A percentile compares a stretch with the other conserved stretches of the same genome.
These are phyloP conservation scores for Ips nitidus DNA, from an alignment of 1,140 invertebrate species.

Conservation along the genomic window DNA sequence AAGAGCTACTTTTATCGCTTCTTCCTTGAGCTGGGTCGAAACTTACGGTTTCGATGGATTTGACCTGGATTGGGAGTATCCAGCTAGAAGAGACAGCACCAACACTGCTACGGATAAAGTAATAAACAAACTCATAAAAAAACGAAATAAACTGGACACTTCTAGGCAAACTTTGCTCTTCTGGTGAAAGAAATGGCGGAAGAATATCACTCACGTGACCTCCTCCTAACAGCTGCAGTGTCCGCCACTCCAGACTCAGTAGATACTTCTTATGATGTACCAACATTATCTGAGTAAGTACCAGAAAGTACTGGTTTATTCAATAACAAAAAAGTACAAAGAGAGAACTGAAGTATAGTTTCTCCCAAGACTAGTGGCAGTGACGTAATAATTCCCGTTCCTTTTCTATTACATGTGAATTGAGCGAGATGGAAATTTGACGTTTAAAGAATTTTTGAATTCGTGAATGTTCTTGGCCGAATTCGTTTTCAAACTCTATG, in stretches of 20 bases:
- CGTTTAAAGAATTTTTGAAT: too few species aligned
- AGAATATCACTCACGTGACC: constrained; percentile 40
- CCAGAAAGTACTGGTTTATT: background rate
- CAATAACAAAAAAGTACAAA: too few species aligned
- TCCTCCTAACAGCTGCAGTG: constrained; percentile 43
- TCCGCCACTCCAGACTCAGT: constrained; percentile 44
- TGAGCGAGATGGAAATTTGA: too few species aligned
- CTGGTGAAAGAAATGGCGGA: constrained; percentile 42
- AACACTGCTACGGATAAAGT: constrained; percentile 51
- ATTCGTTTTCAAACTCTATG: too few species aligned
- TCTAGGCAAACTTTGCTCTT: constrained; percentile 42
- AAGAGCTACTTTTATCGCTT: constrained; percentile 63
- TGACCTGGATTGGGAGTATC: constrained; percentile 84
- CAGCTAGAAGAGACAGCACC: constrained; percentile 64
- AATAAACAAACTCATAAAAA: constrained; percentile 13
- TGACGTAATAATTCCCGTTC: too few species aligned
- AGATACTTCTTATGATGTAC: constrained; percentile 84
- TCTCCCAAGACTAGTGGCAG: too few species aligned
- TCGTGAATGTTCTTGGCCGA: too few species aligned
- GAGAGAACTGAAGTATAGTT: too few species aligned
- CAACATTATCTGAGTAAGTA: constrained; percentile 81
- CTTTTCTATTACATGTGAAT: too few species aligned
- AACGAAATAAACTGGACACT: background rate
- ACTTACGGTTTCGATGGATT: constrained; percentile 77
- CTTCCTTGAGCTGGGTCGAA: constrained; percentile 60